Conservation (phyloP, 2,888 invertebrate genomes). For the Escarpia spicata region DNA sequence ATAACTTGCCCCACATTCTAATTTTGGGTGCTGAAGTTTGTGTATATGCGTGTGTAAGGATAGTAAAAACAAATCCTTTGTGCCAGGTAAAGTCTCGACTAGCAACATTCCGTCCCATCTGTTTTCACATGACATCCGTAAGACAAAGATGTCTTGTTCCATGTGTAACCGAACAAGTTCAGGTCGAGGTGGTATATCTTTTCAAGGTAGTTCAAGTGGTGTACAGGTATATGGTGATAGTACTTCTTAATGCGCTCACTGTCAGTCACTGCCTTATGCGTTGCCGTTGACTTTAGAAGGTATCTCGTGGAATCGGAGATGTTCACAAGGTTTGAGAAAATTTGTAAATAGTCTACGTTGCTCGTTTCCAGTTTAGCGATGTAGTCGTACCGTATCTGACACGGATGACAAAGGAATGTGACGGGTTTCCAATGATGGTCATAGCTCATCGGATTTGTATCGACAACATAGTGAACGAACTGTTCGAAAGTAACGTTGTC, state of each 20-base stretch:
- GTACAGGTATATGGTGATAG: not conserved
- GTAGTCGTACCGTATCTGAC: constrained; percentile 8
- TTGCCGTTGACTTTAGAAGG: not conserved
- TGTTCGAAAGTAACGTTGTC: constrained; percentile 13
- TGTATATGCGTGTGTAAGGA: too few relatives aligned
- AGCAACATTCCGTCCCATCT: too few relatives aligned
- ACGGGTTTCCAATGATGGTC: constrained; percentile 3
- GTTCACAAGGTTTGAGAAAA: not conserved
- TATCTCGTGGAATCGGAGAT: not conserved
- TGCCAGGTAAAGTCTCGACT: too few relatives aligned
- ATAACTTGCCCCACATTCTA: too few relatives aligned
- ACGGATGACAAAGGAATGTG: not conserved
- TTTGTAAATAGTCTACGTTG: not conserved
- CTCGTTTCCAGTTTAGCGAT: not conserved
- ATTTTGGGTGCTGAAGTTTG: too few relatives aligned
- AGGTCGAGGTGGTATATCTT: not conserved
- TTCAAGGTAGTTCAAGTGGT: not conserved
- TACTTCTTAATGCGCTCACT: not conserved
- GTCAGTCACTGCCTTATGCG: not conserved
- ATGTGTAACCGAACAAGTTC: not conserved
- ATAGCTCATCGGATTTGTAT: not conserved
- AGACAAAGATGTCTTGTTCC: not conserved
- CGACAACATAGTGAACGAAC: not conserved
- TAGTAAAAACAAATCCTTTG: too few relatives aligned
- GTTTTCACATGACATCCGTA: not conserved